phyloP scores from a whole-genome alignment of 2,797 vertebrate genomes.

The Mycteria americana region DNA sequence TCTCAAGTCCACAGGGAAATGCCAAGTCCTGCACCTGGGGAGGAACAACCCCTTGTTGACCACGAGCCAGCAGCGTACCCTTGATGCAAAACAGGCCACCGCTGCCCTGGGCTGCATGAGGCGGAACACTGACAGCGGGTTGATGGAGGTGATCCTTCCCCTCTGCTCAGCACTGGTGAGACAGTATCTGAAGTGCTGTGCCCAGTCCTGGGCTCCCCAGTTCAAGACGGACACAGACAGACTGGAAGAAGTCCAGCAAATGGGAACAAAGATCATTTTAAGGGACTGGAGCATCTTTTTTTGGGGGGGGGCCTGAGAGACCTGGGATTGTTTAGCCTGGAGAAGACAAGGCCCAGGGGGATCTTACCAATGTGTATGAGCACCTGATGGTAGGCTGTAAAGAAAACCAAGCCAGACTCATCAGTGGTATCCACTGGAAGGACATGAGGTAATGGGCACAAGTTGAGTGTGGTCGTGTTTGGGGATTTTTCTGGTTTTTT shows the following conservation, averaged over 20 bases:
- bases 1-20: not conserved
- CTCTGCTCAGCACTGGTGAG: not conserved
- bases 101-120: not conserved
- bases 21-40: not conserved
- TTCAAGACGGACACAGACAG: not conserved
- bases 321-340: not conserved
- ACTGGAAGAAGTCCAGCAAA: not conserved
- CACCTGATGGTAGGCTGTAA: no score
- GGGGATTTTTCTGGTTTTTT: not conserved
- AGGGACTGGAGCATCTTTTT: not conserved
- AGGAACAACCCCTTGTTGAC: not conserved
- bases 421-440: not conserved
- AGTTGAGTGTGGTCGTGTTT: not conserved
- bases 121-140: rapidly evolving
- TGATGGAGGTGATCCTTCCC: not conserved
- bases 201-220: not conserved
- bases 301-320: not conserved
- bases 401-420: not conserved
- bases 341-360: not conserved
- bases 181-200: not conserved
- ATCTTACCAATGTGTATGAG: not conserved
- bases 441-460: not conserved
- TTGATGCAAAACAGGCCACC: not conserved
- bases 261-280: not conserved
- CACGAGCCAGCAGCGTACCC: not conserved